phyloP scores from a whole-genome alignment of 2,888 invertebrate species.

The Deilephila elpenor region DNA sequence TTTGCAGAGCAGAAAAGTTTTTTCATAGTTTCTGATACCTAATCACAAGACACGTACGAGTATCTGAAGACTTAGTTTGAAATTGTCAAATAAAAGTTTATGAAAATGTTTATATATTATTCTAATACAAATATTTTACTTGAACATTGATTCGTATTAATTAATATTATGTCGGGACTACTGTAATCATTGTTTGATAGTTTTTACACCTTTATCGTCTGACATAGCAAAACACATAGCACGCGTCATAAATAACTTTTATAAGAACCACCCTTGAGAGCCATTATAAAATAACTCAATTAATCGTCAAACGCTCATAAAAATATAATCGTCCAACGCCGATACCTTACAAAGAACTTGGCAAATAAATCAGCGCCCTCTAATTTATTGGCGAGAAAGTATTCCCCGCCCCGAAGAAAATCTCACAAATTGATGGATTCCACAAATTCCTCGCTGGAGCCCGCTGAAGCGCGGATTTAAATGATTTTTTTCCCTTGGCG shows the following conservation, averaged over 20 bases:
- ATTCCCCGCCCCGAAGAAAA: constrained; percentile 62
- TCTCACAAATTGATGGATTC: constrained; percentile 76
- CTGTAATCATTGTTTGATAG: too few relatives aligned
- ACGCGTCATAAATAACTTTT: too few relatives aligned
- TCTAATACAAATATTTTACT: too few relatives aligned
- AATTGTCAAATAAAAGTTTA: too few relatives aligned
- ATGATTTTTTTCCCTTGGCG: constrained; percentile 52
- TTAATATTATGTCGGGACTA: too few relatives aligned
- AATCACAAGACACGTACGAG: too few relatives aligned
- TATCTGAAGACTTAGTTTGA: too few relatives aligned
- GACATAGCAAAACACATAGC: too few relatives aligned
- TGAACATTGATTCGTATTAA: too few relatives aligned
- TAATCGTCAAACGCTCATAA: constrained; percentile 33
- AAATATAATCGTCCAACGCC: constrained; percentile 33
- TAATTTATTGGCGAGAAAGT: constrained; percentile 71
- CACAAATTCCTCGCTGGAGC: constrained; percentile 60
- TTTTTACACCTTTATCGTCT: too few relatives aligned
- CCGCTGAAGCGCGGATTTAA: constrained; percentile 56
- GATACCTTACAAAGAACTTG: constrained; percentile 63
- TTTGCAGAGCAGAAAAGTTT: not conserved
- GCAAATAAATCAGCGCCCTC: constrained; percentile 71
- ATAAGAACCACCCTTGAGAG: too few relatives aligned
- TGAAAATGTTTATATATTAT: too few relatives aligned
- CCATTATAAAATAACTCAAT: constrained; percentile 17
- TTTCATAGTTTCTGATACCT: not conserved